Base-by-base conservation (phyloP, 2,113 vertebrate species). In the Corythornis cristatus region DNA sequence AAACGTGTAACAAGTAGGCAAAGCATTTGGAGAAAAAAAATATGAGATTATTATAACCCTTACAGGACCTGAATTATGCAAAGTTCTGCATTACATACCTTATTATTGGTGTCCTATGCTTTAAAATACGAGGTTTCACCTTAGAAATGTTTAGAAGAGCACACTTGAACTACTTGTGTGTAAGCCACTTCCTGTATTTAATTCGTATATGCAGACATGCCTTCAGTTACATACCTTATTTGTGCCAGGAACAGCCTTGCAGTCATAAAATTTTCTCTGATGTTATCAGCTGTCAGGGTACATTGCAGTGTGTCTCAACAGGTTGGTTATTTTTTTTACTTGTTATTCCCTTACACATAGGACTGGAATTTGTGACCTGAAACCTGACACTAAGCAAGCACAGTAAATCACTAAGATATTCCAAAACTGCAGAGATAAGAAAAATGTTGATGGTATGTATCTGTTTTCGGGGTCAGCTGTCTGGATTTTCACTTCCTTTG, bases 401-500 rank as follows among this genome's bases (percentile, higher is more conserved):
- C 35, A 81, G 7, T 15, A 71, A 88, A 28, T 74, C 60, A 78
- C n/a, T 0, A 3, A 86, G 53, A 74, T 37, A 53, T 14, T 83
- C 12, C 43, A 67, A 75, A 86, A 60, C 22, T 35, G 33, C 37
- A 65, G 33, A 70, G 71, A 42, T 16, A 45, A 76, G n/a, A 57
- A 85, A 79, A 60, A 57, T n/a, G 8, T 26, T 28, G 14, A 76
- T 42, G 33, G 46, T 48, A 46, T 31, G 9, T 78, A 33, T 81
- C 65, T 80, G 4, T 80, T 79, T 79, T 78, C 76, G 83, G 77
- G 53, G 76, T 90, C 73, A 72, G 18, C 8, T 3, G n/a, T 78
- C 95, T 92, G 80, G 40, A 88, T 83, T 40, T 81, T 83, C 70
- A 83, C 56, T 89, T 94, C 68, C 76, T 93, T 77, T 75, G 92